Percentiles rank a stretch among this genome's conserved stretches.
These are phyloP conservation scores for Panurus biarmicus DNA, from an alignment of 2,113 vertebrate species.

Conservation along the genomic window DNA sequence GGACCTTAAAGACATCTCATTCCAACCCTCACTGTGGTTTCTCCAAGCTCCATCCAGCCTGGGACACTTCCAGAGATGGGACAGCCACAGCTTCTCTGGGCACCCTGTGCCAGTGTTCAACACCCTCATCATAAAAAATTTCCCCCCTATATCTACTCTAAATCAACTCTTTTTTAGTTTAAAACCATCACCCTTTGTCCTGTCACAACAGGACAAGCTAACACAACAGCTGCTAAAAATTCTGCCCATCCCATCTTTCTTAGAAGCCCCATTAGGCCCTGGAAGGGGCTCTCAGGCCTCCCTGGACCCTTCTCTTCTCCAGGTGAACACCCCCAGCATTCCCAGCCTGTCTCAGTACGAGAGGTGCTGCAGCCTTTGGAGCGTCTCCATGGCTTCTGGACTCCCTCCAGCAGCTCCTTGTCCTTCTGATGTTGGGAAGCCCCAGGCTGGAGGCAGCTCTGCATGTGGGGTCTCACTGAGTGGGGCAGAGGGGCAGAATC, in stretches of 20 bases:
- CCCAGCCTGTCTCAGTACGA: background rate
- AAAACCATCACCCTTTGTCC: background rate
- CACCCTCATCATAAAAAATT: background rate
- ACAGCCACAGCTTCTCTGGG: background rate
- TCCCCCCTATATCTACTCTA: background rate
- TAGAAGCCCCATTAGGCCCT: fast-evolving
- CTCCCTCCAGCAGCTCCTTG: background rate
- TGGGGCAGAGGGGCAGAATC: background rate
- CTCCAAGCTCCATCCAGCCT: fast-evolving
- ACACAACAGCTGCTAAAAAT: background rate
- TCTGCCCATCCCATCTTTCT: background rate
- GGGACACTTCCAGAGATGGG: background rate
- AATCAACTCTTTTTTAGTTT: background rate
- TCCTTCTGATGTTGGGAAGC: background rate
- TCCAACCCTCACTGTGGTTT: fast-evolving
- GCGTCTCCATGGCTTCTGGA: background rate
- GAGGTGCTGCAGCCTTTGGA: background rate
- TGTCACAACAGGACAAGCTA: background rate
- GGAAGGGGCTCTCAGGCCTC: background rate
- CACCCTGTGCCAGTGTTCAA: background rate
- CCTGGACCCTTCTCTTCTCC: background rate
- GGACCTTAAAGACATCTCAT: too few relatives aligned
- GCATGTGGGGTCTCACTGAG: background rate
- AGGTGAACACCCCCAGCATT: background rate
- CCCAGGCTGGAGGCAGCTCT: background rate